These are phyloP conservation scores for Rhinella marina DNA, from an alignment of 2,797 vertebrate genomes.

Conservation along the genomic window DNA sequence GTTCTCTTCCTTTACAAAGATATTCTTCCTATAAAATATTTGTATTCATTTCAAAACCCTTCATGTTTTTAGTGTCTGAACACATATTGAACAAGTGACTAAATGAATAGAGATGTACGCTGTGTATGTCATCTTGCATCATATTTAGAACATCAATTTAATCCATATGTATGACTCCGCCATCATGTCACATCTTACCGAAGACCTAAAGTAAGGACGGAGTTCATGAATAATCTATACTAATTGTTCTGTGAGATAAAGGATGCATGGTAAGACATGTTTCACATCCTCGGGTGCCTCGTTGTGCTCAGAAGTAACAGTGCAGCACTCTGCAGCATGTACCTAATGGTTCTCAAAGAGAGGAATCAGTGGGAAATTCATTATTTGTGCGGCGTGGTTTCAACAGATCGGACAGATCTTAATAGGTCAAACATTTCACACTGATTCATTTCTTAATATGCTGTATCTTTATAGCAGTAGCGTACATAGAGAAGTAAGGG, in stretches of 20 bases:
- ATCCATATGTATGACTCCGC: background rate
- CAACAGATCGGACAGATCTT: too few species aligned
- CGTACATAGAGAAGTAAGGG: too few species aligned
- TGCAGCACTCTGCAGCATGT: background rate
- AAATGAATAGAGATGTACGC: background rate
- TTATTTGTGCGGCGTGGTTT: too few species aligned
- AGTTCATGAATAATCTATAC: conserved; percentile 34
- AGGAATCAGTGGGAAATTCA: background rate
- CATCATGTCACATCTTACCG: conserved; percentile 10
- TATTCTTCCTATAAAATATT: background rate
- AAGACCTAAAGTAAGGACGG: background rate
- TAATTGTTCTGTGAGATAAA: conserved; percentile 33
- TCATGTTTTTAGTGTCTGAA: background rate
- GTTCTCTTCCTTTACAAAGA: background rate
- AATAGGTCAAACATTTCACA: too few species aligned
- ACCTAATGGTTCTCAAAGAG: background rate
- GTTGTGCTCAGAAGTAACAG: background rate
- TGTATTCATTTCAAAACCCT: background rate
- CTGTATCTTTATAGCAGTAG: too few species aligned
- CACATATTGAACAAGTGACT: background rate
- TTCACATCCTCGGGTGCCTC: background rate
- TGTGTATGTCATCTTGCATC: background rate
- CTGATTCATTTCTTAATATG: too few species aligned
- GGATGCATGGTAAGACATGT: background rate
- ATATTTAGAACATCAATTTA: conserved; percentile 9